A percentile compares a stretch with the other conserved stretches of the same genome.
phyloP scores from a whole-genome alignment of 2,888 invertebrate genomes.

The Steinernema hermaphroditum region DNA sequence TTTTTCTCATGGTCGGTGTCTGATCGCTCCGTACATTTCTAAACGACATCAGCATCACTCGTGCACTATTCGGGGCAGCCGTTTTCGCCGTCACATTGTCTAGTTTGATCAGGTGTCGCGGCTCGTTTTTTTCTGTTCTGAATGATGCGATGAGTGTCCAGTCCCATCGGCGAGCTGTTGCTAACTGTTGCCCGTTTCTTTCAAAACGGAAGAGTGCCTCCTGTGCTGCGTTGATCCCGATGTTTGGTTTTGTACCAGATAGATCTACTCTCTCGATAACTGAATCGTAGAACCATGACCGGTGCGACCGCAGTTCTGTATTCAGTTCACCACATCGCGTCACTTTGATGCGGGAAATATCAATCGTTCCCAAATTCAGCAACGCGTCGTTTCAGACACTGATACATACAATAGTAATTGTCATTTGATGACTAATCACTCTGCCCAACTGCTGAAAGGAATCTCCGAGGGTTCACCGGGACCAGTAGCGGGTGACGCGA shows the following conservation, averaged over 20 bases:
- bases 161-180: background rate
- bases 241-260: constrained; percentile 23
- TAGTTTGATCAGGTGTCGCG: constrained; percentile 9
- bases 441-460: constrained; percentile 27
- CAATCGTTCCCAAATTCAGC: no score
- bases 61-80: background rate
- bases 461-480: constrained; percentile 26
- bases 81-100: constrained; percentile 11
- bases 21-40: background rate
- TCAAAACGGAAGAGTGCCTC: background rate
- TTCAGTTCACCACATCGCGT: no score
- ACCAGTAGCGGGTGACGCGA: background rate
- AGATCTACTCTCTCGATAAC: background rate
- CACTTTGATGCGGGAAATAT: no score
- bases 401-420: background rate
- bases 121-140: background rate
- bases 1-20: background rate
- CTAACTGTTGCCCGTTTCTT: background rate
- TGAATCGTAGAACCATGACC: background rate
- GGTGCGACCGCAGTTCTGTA: no score
- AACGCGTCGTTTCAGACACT: background rate
- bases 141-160: background rate
- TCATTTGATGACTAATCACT: constrained; percentile 27
- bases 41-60: background rate
- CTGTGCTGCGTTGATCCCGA: constrained; percentile 13